Base-by-base conservation (phyloP, 2,113 vertebrate species). In the Cyanoderma ruficeps region DNA sequence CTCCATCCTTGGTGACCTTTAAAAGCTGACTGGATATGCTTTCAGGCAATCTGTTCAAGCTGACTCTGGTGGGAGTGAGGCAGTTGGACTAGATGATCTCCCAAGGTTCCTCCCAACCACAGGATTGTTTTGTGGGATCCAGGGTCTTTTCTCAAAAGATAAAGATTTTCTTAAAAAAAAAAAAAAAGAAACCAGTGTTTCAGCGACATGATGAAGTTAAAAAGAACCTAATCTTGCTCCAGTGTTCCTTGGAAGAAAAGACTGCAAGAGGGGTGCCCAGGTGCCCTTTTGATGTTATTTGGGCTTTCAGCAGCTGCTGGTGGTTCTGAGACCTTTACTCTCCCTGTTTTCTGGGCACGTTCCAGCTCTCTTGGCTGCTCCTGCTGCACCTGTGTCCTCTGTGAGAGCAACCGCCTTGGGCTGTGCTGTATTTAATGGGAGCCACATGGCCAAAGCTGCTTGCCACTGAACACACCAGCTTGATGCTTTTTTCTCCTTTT, bases 381-480 rank as follows among this genome's bases (percentile, higher is more conserved):
- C 30, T 57, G 67, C 80, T 74, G 63, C 93, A 91, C 75, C 91
- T 77, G 82, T 49, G 53, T 47, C 35, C 64, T 13, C n/a, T 53
- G 52, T 44, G 59, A 35, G 23, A 70, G 70, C 74, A 91, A 63
- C 44, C 0, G 2, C 70, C 2, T 1, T 52, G 61, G 69, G 72
- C 69, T 83, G 80, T 19, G 81, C 28, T 53, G 23, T 21, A 18
- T 79, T 91, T 78, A 86, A 75, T 42, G 17, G 55, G 31, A 74
- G 33, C 61, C 87, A 76, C n/a, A 12, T 13, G 37, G n/a, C 30
- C 10, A 25, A 55, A 83, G 33, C 10, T 52, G 8, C 42, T 85
- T 21, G 9, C 41, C 3, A 15, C 15, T 27, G 35, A 64, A 17
- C 0, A 7, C 3, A 2, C 1, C 3, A 41, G 12, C 20, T 15